Conservation (phyloP, 2,888 invertebrate genomes). For the Athalia cordata region DNA sequence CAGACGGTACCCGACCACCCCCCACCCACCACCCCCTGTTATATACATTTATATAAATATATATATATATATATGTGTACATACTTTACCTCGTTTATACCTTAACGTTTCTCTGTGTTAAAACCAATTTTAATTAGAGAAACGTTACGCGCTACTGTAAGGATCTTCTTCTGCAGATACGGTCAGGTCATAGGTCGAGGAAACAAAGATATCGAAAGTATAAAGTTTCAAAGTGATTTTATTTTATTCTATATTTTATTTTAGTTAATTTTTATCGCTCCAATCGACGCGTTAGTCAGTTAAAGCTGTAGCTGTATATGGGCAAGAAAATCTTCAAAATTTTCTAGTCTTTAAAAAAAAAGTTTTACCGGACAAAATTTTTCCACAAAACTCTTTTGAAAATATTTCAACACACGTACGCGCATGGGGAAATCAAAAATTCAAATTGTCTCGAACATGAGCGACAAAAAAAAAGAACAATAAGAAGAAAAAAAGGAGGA, state of each 20-base stretch:
- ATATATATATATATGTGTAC: no score
- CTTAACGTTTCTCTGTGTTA: background rate
- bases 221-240: conserved; percentile 31
- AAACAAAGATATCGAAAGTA: conserved; percentile 7
- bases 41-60: no score
- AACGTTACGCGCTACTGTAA: conserved; percentile 19
- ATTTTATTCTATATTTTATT: background rate
- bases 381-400: no score
- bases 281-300: background rate
- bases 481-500: background rate
- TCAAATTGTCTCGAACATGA: background rate
- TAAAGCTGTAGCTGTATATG: no score
- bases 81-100: no score
- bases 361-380: background rate
- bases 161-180: background rate
- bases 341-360: background rate
- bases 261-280: background rate
- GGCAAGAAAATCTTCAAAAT: no score
- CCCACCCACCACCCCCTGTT: no score
- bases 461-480: background rate
- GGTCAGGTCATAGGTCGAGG: conserved; percentile 34
- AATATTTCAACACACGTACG: no score
- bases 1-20: conserved; percentile 14
- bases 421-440: no score
- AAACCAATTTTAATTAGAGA: conserved; percentile 26